phyloP scores from a whole-genome alignment of 1,140 invertebrate genomes.

The Lanistes nyassanus region DNA sequence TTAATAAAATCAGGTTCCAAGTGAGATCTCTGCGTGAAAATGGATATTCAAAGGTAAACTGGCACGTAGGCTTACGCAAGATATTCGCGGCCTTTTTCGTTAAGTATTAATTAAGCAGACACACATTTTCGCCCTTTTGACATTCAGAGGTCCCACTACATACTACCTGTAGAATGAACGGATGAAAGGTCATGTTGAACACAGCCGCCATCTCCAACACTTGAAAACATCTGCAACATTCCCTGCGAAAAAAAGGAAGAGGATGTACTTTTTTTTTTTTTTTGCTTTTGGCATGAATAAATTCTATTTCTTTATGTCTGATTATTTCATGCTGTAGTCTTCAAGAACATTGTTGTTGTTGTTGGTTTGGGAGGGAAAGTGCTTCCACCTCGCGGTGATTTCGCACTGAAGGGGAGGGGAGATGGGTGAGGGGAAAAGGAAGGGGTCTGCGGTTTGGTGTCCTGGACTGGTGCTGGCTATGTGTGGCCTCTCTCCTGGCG shows the following conservation, averaged over 20 bases:
- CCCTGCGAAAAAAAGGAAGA: conserved; percentile 38
- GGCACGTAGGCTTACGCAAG: neutral
- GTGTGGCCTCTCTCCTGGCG: too few relatives aligned
- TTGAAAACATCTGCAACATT: conserved; percentile 60
- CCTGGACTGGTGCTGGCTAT: too few relatives aligned
- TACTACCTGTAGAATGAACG: conserved; percentile 55
- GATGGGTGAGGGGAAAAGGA: too few relatives aligned
- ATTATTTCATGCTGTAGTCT: neutral
- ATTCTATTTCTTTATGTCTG: too few relatives aligned
- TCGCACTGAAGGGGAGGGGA: too few relatives aligned
- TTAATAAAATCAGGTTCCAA: too few relatives aligned
- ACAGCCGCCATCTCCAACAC: conserved; percentile 56
- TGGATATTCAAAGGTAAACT: neutral
- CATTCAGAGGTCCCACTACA: neutral
- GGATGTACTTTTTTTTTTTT: neutral
- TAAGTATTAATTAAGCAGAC: neutral
- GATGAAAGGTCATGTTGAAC: conserved; percentile 56
- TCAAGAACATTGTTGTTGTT: neutral
- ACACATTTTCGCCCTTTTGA: too few relatives aligned
- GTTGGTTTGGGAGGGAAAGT: too few relatives aligned
- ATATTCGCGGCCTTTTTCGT: too few relatives aligned
- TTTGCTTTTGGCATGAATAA: neutral
- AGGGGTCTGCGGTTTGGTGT: too few relatives aligned
- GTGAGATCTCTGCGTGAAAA: neutral
- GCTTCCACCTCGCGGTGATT: too few relatives aligned